phyloP scores from a whole-genome alignment of 2,888 invertebrate genomes.

The Microctonus brassicae region DNA sequence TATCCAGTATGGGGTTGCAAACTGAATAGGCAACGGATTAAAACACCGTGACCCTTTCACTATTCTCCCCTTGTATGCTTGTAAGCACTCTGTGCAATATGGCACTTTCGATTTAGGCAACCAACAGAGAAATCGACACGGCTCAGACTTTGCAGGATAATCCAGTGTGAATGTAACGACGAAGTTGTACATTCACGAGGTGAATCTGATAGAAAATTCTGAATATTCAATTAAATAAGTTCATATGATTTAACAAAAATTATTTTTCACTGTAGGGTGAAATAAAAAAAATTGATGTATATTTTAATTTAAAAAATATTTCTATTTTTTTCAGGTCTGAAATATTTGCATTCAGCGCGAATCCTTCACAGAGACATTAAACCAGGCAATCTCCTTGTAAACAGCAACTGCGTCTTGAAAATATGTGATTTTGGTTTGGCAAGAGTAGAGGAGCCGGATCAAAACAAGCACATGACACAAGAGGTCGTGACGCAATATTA shows the following conservation, averaged over 20 bases:
- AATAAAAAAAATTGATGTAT: neutral
- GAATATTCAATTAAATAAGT: too few relatives aligned
- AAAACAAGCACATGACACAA: slow-evolving; percentile 96
- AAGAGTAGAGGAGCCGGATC: slow-evolving; percentile 95
- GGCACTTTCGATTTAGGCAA: neutral
- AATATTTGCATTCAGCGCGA: slow-evolving; percentile 98
- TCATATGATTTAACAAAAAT: neutral
- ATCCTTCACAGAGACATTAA: slow-evolving; percentile 99
- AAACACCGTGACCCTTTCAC: slow-evolving; percentile 22
- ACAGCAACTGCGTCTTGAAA: slow-evolving; percentile 99
- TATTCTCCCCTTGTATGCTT: neutral
- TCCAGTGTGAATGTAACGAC: slow-evolving; percentile 30
- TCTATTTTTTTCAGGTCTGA: slow-evolving; percentile 88
- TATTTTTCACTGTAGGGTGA: neutral
- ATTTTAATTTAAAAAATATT: neutral
- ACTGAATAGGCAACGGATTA: slow-evolving; percentile 51
- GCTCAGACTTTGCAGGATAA: slow-evolving; percentile 25
- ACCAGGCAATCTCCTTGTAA: slow-evolving; percentile 98
- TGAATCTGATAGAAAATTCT: too few relatives aligned
- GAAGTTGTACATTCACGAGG: neutral
- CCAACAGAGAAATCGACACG: slow-evolving; percentile 2
- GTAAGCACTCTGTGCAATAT: neutral
- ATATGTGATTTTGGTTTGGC: slow-evolving; percentile 99
- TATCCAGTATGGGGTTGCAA: slow-evolving; percentile 26
- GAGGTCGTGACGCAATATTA: slow-evolving; percentile 99